Evolutionary conservation across 2,888 invertebrate species (phyloP).

Genomic region (Machimus rusticus): DNA sequence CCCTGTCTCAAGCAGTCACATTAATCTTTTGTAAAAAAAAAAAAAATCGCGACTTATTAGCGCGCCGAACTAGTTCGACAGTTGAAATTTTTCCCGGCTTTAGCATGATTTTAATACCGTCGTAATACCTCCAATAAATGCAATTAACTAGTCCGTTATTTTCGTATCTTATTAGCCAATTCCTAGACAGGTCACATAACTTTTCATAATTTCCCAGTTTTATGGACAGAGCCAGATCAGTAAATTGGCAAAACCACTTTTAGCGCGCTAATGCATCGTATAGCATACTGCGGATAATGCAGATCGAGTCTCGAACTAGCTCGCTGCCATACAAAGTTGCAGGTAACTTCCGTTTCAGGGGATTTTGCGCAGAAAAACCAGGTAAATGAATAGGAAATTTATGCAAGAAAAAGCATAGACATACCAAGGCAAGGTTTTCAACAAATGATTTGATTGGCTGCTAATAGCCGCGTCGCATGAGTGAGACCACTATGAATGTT

Average conservation of each 20-base stretch:
- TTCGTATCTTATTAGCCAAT: neutral
- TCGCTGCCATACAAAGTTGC: neutral
- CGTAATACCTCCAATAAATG: neutral
- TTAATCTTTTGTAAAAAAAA: neutral
- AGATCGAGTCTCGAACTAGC: neutral
- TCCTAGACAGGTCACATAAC: neutral
- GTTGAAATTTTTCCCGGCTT: neutral
- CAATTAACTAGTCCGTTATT: neutral
- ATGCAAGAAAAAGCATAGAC: constrained; percentile 20
- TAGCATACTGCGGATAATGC: neutral
- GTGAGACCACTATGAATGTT: constrained; percentile 3
- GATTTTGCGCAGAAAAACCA: constrained; percentile 1
- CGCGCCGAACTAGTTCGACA: neutral
- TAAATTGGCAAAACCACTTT: neutral
- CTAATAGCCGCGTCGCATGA: constrained; percentile 16
- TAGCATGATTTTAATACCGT: neutral
- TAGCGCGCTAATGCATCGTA: neutral
- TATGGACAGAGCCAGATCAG: neutral
- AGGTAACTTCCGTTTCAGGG: neutral
- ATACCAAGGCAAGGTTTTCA: neutral
- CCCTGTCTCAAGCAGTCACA: neutral
- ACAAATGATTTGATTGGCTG: constrained; percentile 30
- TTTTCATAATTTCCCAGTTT: neutral
- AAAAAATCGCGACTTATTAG: neutral
- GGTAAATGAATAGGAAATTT: constrained; percentile 19